These are phyloP conservation scores for Myrmecophaga tridactyla DNA, from an alignment of 2,113 vertebrate species.

Conservation along the genomic window DNA sequence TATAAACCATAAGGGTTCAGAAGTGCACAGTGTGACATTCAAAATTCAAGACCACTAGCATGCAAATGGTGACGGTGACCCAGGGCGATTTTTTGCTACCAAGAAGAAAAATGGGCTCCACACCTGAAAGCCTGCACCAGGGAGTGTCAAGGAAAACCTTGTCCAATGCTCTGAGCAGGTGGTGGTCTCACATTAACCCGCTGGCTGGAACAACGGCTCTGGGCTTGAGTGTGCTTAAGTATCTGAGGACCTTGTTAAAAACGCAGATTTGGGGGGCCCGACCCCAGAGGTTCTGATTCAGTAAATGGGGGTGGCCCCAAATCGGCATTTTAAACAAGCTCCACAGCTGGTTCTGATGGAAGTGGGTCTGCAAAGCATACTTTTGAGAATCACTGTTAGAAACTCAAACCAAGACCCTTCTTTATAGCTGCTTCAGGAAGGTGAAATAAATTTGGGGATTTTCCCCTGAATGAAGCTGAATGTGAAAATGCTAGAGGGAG, in stretches of 20 bases:
- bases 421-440: background rate
- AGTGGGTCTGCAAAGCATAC: background rate
- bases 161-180: rapidly evolving
- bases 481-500: too few species aligned
- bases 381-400: background rate
- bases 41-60: background rate
- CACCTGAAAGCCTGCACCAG: rapidly evolving
- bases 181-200: rapidly evolving
- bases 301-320: background rate
- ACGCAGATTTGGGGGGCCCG: background rate
- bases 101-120: background rate
- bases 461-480: too few species aligned
- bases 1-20: background rate
- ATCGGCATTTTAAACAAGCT: background rate
- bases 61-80: background rate
- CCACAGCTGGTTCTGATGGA: too few species aligned
- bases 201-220: background rate
- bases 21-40: background rate
- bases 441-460: too few species aligned
- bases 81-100: background rate
- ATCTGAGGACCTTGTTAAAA: background rate
- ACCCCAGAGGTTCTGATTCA: background rate
- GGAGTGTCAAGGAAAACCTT: rapidly evolving
- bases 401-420: background rate
- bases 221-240: background rate